Percentiles rank a stretch among this genome's conserved stretches.
Conservation (phyloP, 64 coral and sea anemone genomes). For the Acropora tenuis region DNA sequence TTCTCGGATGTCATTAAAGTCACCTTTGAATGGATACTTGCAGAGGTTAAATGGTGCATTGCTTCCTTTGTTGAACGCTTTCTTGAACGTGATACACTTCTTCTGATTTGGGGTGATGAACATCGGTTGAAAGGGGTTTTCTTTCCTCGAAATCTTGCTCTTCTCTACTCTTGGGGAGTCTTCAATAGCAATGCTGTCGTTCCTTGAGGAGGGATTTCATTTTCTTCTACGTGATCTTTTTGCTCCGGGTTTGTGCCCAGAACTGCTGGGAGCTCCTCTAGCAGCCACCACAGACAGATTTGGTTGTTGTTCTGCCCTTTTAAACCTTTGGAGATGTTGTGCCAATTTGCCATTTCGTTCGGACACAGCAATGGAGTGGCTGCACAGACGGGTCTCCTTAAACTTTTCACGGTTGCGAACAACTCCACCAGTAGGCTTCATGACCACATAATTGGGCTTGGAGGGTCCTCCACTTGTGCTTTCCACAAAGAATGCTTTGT, state of each 20-base stretch:
- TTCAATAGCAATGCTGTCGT: not conserved
- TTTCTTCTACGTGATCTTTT: not conserved
- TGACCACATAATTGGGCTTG: constrained; percentile 12
- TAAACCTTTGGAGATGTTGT: not conserved
- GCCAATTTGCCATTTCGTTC: not conserved
- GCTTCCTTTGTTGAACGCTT: constrained; percentile 5
- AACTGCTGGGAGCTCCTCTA: not conserved
- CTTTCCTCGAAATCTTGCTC: not conserved
- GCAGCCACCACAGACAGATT: not conserved
- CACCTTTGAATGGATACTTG: not conserved
- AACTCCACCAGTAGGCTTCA: constrained; percentile 10
- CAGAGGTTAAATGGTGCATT: constrained; percentile 13
- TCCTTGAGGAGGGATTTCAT: not conserved
- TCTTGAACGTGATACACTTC: constrained; percentile 1
- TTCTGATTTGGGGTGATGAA: not conserved
- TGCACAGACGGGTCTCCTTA: constrained; percentile 1
- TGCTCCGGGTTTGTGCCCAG: not conserved
- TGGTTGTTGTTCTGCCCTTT: not conserved
- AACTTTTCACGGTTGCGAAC: constrained; percentile 26
- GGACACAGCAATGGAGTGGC: not conserved
- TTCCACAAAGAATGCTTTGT: constrained; percentile 14
- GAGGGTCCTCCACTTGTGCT: constrained; percentile 25
- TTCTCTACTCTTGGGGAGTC: not conserved
- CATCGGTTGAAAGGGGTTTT: not conserved
- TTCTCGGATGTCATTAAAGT: not conserved